Evolutionary conservation across 2,797 vertebrate genomes (phyloP).

Genomic region (Nyctalus aviator): DNA sequence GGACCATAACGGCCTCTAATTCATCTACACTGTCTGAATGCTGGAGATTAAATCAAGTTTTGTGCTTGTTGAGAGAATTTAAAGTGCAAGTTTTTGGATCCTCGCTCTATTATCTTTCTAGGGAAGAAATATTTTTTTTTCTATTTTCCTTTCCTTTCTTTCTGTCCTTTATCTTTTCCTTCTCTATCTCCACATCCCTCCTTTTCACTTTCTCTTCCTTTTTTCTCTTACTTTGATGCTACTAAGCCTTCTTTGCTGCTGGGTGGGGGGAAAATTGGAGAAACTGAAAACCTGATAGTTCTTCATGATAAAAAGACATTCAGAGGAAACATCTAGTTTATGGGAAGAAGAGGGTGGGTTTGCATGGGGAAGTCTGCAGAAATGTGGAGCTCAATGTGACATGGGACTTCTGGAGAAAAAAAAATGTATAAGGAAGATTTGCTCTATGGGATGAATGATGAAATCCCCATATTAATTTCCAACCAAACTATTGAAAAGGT

Average conservation of each 20-base stretch:
- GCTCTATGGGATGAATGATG: not conserved
- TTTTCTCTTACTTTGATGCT: not conserved
- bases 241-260: not conserved
- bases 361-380: not conserved
- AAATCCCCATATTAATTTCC: not conserved
- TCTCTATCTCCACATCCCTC: not conserved
- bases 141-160: not conserved
- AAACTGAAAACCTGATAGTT: not conserved
- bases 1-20: conserved; percentile 1
- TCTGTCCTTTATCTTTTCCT: not conserved
- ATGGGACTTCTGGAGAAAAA: not conserved
- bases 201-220: not conserved
- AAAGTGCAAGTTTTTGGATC: not conserved
- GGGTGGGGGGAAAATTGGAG: not conserved
- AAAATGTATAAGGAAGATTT: not conserved
- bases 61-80: not conserved
- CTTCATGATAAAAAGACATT: not conserved
- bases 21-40: not conserved
- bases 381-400: not conserved
- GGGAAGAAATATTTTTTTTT: not conserved
- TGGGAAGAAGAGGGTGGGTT: not conserved
- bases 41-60: not conserved
- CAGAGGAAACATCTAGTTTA: not conserved
- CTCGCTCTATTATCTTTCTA: not conserved
- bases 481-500: not conserved